phyloP scores from a whole-genome alignment of 2,888 invertebrate genomes.

The Candidula unifasciata region DNA sequence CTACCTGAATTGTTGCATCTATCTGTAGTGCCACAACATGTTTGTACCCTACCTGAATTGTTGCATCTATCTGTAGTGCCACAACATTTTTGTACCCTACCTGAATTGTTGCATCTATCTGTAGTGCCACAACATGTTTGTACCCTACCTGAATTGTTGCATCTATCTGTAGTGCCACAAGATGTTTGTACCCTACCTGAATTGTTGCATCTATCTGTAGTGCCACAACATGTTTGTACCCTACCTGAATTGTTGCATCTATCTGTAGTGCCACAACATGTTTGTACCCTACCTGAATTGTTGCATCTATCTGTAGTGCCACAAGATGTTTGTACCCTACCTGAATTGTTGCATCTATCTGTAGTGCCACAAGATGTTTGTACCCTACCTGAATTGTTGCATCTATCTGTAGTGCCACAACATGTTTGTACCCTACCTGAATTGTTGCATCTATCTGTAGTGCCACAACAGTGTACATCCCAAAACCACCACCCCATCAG shows the following conservation, averaged over 20 bases:
- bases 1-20: conserved; percentile 5
- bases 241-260: conserved; percentile 5
- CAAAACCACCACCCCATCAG: conserved; percentile 74
- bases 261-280: conserved; percentile 75
- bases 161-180: conserved; percentile 73
- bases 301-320: conserved; percentile 69
- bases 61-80: conserved; percentile 69
- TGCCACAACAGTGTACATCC: conserved; percentile 76
- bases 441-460: conserved; percentile 62
- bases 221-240: conserved; percentile 75
- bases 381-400: too few relatives aligned
- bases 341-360: conserved; percentile 49
- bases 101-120: conserved; percentile 49
- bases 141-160: too few relatives aligned
- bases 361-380: conserved; percentile 76
- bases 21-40: conserved; percentile 75
- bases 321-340: too few relatives aligned
- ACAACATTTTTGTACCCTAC: conserved; percentile 68
- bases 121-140: conserved; percentile 76
- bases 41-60: too few relatives aligned
- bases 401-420: conserved; percentile 70
- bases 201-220: conserved; percentile 62
- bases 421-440: too few relatives aligned
- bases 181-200: too few relatives aligned
- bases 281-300: too few relatives aligned